Conservation (phyloP, 2,888 invertebrate species). For the Caenorhabditis sulstoni region DNA sequence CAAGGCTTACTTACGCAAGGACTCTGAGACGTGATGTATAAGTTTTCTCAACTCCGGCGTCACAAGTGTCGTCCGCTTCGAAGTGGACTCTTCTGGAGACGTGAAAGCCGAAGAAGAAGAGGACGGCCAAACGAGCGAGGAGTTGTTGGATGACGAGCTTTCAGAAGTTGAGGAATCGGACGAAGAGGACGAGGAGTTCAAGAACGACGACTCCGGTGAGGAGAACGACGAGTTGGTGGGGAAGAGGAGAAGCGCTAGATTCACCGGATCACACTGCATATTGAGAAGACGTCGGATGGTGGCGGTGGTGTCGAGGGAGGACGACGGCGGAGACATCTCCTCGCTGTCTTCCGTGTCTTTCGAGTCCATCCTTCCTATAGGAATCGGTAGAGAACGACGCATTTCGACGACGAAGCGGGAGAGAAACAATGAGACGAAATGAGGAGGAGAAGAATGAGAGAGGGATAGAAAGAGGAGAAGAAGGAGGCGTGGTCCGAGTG, state of each 20-base stretch:
- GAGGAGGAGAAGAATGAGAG: neutral
- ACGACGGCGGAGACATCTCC: slow-evolving; percentile 5
- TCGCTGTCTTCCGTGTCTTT: slow-evolving; percentile 1
- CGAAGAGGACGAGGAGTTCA: neutral
- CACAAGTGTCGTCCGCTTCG: neutral
- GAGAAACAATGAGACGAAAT: slow-evolving; percentile 1
- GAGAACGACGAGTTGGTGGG: neutral
- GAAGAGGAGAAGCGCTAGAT: neutral
- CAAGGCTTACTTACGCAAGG: slow-evolving; percentile 26
- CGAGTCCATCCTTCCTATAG: neutral
- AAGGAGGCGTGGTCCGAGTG: too few relatives aligned
- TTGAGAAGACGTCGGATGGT: too few relatives aligned
- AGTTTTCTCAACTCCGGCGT: slow-evolving; percentile 4
- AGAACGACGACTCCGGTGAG: neutral
- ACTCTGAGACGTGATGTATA: slow-evolving; percentile 31
- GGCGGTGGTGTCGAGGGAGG: neutral
- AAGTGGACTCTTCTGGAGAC: neutral
- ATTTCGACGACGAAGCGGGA: too few relatives aligned
- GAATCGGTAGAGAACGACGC: too few relatives aligned
- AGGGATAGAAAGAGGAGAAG: neutral
- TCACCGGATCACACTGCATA: neutral
- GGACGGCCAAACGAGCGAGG: too few relatives aligned
- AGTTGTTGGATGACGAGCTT: too few relatives aligned
- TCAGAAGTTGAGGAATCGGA: neutral
- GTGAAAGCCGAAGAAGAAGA: neutral